A percentile compares a stretch with the other conserved stretches of the same genome.
These are phyloP conservation scores for Perithous albicinctus DNA, from an alignment of 2,888 invertebrate genomes.

Conservation along the genomic window DNA sequence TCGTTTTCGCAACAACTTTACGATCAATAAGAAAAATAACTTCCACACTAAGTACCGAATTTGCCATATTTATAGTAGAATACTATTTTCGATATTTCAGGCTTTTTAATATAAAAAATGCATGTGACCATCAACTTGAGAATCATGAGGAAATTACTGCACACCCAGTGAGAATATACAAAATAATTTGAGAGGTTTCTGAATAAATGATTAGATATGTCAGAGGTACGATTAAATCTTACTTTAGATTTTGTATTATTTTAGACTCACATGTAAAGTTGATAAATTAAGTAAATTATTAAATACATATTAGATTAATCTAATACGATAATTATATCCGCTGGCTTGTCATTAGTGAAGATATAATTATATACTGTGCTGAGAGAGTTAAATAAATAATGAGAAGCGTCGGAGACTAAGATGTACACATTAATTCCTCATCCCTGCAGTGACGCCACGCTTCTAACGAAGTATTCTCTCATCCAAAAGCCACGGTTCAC, in stretches of 20 bases:
- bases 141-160: too few species aligned
- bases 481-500: slow-evolving; percentile 5
- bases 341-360: not conserved
- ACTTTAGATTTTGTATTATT: too few species aligned
- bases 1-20: not conserved
- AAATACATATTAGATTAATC: not conserved
- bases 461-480: slow-evolving; percentile 69
- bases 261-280: too few species aligned
- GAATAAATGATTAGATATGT: too few species aligned
- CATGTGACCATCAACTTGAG: too few species aligned
- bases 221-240: too few species aligned
- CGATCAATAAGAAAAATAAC: not conserved
- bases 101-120: too few species aligned
- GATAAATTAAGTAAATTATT: not conserved
- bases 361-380: not conserved
- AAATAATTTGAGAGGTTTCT: too few species aligned
- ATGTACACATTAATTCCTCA: not conserved
- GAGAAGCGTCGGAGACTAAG: not conserved
- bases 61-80: not conserved
- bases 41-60: not conserved
- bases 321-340: not conserved
- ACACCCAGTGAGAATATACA: too few species aligned
- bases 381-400: not conserved
- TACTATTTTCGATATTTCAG: too few species aligned
- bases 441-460: slow-evolving; percentile 13